Evolutionary conservation across 1,140 invertebrate species (phyloP), one percentile per base, ranked within the genome.

Genomic region (Zaprionus kolodkinae): DNA sequence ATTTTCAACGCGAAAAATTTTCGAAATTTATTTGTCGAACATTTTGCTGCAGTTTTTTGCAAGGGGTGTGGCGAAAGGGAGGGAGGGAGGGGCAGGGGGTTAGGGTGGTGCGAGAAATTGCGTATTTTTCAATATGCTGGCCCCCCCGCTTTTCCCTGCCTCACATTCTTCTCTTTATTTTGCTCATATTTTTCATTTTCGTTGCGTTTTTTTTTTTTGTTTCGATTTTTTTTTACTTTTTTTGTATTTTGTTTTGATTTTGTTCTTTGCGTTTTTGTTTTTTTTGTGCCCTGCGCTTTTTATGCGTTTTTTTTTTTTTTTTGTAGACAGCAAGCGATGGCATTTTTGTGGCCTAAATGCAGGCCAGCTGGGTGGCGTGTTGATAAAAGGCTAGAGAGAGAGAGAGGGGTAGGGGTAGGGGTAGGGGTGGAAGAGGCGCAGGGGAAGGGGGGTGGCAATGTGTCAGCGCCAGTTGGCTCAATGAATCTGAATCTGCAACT

Each of bases 271-370:
- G 54, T 69, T 30, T 30, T 27, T 27, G 25, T 4, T 69, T 30
- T 30, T 21, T 1, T 21, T 21, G 21, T 30, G 27, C 27, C 27
- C 27, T 30, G 27, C 27, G 27, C 27, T 30, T 30, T 30, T 30
- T 30, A 30, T 30, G 21, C 21, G 21, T 79, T 61, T 69, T 61
- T 30, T 38, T 61, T 43, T 48, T 43, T 72, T 72, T 73, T 87
- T 87, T 87, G 83, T 72, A 87, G 83, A 86, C 76, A 87, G 84
- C 79, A 76, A 82, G 72, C 79, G 79, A 83, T 88, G 83, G 83
- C 83, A 87, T 86, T 86, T 86, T 86, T 86, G 83, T 86, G 82
- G 82, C 82, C 82, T 87, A 86, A 86, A 86, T 86, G 81, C 83
- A 77, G 35, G 57, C 50, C 70, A 81, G 33, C n/a, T 3, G 33